Evolutionary conservation across 1,140 invertebrate species (phyloP).

Genomic region (Penaeus indicus): DNA sequence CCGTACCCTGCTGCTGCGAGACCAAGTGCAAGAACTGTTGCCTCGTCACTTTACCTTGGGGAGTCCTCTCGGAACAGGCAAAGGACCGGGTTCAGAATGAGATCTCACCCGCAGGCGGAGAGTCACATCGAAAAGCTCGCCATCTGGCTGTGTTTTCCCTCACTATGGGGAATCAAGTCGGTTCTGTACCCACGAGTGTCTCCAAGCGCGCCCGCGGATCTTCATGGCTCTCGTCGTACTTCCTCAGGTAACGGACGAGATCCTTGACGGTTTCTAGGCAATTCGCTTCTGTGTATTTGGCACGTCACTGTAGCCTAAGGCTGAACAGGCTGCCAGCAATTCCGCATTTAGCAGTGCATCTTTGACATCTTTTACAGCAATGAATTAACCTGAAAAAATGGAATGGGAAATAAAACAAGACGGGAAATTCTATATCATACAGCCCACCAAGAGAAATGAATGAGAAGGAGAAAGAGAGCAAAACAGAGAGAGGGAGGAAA

Average conservation of each 20-base stretch:
- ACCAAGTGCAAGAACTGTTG: conserved; percentile 80
- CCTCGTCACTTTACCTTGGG: conserved; percentile 84
- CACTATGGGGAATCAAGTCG: conserved; percentile 90
- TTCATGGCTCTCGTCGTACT: conserved; percentile 87
- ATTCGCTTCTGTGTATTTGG: conserved; percentile 72
- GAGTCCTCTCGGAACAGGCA: conserved; percentile 89
- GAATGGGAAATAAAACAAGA: no score
- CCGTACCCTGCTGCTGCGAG: conserved; percentile 66
- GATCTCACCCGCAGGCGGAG: conserved; percentile 88
- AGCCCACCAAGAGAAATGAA: no score
- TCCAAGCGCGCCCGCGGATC: conserved; percentile 88
- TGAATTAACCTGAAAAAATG: no score
- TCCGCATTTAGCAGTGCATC: conserved; percentile 68
- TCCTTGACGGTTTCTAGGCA: conserved; percentile 84
- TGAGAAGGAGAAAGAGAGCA: no score
- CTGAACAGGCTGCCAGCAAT: conserved; percentile 72
- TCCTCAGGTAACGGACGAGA: conserved; percentile 89
- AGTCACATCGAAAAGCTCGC: conserved; percentile 85
- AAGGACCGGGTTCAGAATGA: conserved; percentile 91
- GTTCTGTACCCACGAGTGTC: conserved; percentile 86
- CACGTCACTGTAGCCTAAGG: conserved; percentile 71
- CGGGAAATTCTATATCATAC: no score
- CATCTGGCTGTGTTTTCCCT: conserved; percentile 82
- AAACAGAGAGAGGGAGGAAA: no score
- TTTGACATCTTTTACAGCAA: conserved; percentile 36